Conservation (phyloP, 2,797 vertebrate species). For the Bradypodion ventrale region DNA sequence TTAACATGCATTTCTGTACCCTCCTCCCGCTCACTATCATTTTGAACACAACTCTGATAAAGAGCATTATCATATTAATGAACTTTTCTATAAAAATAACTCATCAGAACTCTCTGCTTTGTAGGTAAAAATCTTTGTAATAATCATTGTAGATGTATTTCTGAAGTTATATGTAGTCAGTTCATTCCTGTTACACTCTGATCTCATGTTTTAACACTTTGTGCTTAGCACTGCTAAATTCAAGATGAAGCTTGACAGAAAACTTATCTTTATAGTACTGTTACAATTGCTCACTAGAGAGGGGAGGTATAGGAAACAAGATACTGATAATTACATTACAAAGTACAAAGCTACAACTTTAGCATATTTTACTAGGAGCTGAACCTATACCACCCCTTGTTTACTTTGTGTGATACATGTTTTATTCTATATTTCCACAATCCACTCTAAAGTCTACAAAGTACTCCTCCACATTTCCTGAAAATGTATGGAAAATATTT, state of each 20-base stretch:
- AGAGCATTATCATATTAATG: rapidly evolving
- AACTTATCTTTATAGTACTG: constrained; percentile 14
- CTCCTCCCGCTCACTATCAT: background rate
- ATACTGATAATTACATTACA: constrained; percentile 10
- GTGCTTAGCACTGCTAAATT: constrained; percentile 22
- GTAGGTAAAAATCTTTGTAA: background rate
- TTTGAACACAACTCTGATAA: background rate
- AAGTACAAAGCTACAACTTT: constrained; percentile 16
- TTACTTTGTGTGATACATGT: constrained; percentile 14
- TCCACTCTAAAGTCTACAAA: constrained; percentile 36
- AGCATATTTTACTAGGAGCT: constrained; percentile 32
- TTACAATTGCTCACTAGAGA: constrained; percentile 11
- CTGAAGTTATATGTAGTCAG: background rate
- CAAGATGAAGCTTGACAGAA: constrained; percentile 32
- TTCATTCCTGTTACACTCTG: background rate
- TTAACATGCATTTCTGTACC: background rate
- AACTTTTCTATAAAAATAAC: no score
- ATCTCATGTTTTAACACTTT: constrained; percentile 6
- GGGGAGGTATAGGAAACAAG: constrained; percentile 25
- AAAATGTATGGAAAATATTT: constrained; percentile 53
- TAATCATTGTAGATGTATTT: background rate
- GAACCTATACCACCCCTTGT: constrained; percentile 16
- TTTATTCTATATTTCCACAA: constrained; percentile 29
- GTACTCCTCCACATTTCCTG: constrained; percentile 26
- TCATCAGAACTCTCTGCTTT: no score